phyloP scores from a whole-genome alignment of 2,113 vertebrate genomes.

The Sander vitreus region DNA sequence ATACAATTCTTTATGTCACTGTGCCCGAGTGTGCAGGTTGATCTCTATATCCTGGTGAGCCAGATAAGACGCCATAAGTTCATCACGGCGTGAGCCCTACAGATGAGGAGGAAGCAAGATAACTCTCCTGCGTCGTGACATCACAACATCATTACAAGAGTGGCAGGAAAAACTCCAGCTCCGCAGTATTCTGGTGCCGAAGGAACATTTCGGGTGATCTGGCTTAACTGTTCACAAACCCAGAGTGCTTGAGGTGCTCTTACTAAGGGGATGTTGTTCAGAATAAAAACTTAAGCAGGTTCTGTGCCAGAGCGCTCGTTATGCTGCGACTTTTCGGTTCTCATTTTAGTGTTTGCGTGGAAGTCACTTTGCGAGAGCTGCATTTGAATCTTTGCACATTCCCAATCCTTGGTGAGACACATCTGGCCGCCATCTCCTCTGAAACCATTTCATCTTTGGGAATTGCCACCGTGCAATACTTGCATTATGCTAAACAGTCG shows the following conservation, averaged over 20 bases:
- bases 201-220: neutral
- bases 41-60: conserved; percentile 43
- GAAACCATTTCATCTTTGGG: conserved; percentile 52
- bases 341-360: conserved; percentile 17
- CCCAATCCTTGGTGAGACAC: conserved; percentile 28
- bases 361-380: conserved; percentile 26
- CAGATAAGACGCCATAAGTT: conserved; percentile 60
- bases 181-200: neutral
- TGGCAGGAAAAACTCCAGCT: conserved; percentile 11
- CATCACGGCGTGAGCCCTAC: conserved; percentile 29
- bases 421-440: conserved; percentile 58
- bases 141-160: conserved; percentile 24
- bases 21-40: conserved; percentile 18
- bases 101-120: conserved; percentile 40
- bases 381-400: conserved; percentile 56
- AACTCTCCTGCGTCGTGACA: conserved; percentile 46
- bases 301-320: neutral
- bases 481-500: conserved; percentile 70
- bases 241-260: neutral
- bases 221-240: neutral
- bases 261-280: neutral
- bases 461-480: conserved; percentile 60
- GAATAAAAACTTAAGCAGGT: neutral
- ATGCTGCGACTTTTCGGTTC: conserved; percentile 1
- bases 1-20: conserved; percentile 32